Percentiles rank a stretch among this genome's conserved stretches.
phyloP scores from a whole-genome alignment of 1,140 invertebrate species.

The Harlomillsia oculata region DNA sequence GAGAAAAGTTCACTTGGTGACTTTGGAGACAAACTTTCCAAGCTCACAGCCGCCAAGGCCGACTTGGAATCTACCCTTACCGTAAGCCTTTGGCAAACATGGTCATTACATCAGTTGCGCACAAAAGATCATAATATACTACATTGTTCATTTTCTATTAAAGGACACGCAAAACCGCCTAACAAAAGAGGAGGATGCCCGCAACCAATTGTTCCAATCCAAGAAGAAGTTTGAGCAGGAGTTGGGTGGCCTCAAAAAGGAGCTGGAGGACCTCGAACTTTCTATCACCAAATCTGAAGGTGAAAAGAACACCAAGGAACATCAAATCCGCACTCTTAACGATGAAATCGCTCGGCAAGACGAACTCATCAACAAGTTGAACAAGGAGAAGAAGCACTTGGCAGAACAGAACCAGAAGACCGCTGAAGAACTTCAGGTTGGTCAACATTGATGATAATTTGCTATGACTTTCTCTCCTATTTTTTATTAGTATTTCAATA shows the following conservation, averaged over 20 bases:
- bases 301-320: slow-evolving; percentile 82
- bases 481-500: background rate
- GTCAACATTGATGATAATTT: background rate
- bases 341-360: slow-evolving; percentile 94
- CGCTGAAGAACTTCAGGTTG: slow-evolving; percentile 68
- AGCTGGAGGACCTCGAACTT: slow-evolving; percentile 90
- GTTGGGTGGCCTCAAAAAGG: slow-evolving; percentile 85
- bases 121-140: too few relatives aligned
- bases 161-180: slow-evolving; percentile 94
- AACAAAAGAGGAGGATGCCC: slow-evolving; percentile 24
- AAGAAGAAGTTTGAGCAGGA: slow-evolving; percentile 79
- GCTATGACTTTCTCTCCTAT: background rate
- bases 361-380: slow-evolving; percentile 97
- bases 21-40: slow-evolving; percentile 81
- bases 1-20: slow-evolving; percentile 81
- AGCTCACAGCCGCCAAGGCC: slow-evolving; percentile 88
- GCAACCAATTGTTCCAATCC: slow-evolving; percentile 34
- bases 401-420: slow-evolving; percentile 94
- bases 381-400: slow-evolving; percentile 97
- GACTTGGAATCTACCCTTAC: slow-evolving; percentile 90
- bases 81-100: slow-evolving; percentile 52
- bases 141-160: too few relatives aligned
- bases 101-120: background rate
- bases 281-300: slow-evolving; percentile 48
- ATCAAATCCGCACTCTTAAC: slow-evolving; percentile 97